phyloP scores from a whole-genome alignment of 2,797 vertebrate species.

The Alauda arvensis region DNA sequence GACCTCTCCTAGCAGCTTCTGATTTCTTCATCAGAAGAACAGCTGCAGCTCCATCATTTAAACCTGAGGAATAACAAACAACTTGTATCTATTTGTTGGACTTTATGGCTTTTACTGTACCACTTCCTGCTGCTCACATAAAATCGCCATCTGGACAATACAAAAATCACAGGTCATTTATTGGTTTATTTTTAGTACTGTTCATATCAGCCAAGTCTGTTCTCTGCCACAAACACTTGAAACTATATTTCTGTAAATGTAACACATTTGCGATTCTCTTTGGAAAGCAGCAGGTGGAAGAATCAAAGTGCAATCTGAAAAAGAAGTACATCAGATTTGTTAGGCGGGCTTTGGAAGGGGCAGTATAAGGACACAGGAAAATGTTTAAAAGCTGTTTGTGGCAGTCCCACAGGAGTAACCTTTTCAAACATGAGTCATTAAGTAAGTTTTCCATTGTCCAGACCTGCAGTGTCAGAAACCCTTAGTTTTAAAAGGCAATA shows the following conservation, averaged over 20 bases:
- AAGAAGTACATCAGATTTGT: not conserved
- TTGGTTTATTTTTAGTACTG: not conserved
- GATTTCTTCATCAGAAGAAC: conserved; percentile 90
- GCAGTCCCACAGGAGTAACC: not conserved
- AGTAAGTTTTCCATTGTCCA: not conserved
- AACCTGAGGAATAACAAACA: conserved; percentile 69
- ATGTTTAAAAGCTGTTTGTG: not conserved
- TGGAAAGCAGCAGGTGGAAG: not conserved
- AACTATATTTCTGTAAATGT: not conserved
- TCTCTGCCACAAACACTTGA: not conserved
- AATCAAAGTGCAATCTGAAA: not conserved
- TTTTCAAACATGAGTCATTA: not conserved
- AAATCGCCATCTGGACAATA: not conserved
- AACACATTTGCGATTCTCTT: not conserved
- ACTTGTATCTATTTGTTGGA: not conserved
- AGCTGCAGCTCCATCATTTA: conserved; percentile 94
- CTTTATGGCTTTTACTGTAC: not conserved
- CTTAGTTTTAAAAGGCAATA: not conserved
- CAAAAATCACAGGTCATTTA: not conserved
- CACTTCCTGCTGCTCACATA: not conserved
- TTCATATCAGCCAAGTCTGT: not conserved
- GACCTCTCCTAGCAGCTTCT: conserved; percentile 79
- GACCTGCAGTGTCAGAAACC: not conserved
- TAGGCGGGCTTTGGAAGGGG: not conserved
- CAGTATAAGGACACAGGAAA: not conserved